Conservation (phyloP, 2,113 vertebrate genomes). For the Clarias batrachus region DNA sequence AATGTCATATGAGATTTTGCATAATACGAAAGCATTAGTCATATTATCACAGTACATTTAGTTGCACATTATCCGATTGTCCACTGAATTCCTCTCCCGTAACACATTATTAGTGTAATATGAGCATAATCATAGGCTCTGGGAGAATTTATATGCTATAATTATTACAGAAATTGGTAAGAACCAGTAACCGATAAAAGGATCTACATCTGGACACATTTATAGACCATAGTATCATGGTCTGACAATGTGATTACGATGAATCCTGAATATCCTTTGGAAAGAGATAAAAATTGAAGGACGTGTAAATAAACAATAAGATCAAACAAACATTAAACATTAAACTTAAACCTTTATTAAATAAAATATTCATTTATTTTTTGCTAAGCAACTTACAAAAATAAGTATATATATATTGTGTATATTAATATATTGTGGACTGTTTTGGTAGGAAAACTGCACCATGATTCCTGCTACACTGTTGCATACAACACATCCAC, state of each 20-base stretch:
- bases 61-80: neutral
- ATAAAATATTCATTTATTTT: neutral
- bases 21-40: slow-evolving; percentile 12
- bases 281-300: too few relatives aligned
- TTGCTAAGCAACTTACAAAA: neutral
- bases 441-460: neutral
- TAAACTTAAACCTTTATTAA: neutral
- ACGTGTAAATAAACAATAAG: too few relatives aligned
- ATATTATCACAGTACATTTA: neutral
- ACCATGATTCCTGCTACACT: neutral
- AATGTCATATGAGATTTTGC: slow-evolving; percentile 19
- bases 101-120: neutral
- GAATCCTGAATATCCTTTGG: neutral
- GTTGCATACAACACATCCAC: neutral
- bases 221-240: neutral
- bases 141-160: neutral
- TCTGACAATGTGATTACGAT: neutral
- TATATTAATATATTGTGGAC: too few relatives aligned
- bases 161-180: neutral
- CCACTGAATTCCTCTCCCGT: neutral
- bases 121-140: neutral
- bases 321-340: neutral
- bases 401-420: neutral
- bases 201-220: neutral
- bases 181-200: neutral